Evolutionary conservation across 2,888 invertebrate species (phyloP).

Genomic region (Lacanobia oleracea): DNA sequence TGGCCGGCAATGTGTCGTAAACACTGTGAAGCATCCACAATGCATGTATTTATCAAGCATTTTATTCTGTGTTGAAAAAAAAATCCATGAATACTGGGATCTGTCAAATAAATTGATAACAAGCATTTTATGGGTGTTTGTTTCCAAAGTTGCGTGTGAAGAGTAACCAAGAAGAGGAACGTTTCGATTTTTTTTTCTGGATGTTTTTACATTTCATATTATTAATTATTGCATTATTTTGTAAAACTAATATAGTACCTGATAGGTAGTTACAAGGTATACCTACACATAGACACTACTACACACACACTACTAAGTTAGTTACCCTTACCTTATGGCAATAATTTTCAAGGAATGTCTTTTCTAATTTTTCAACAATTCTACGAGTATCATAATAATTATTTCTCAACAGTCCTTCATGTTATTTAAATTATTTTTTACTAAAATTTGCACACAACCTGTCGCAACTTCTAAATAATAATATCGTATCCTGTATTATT

Average conservation of each 20-base stretch:
- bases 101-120: slow-evolving; percentile 12
- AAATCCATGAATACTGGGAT: slow-evolving; percentile 29
- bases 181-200: not conserved
- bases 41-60: slow-evolving; percentile 20
- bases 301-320: too few relatives aligned
- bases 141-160: slow-evolving; percentile 2
- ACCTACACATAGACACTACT: too few relatives aligned
- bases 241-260: too few relatives aligned
- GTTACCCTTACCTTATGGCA: not conserved
- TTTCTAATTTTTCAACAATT: slow-evolving; percentile 5
- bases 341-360: slow-evolving; percentile 13
- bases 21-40: slow-evolving; percentile 38
- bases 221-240: not conserved
- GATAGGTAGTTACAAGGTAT: too few relatives aligned
- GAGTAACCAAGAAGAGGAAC: not conserved
- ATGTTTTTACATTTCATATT: not conserved
- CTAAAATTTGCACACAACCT: slow-evolving; percentile 29
- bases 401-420: slow-evolving; percentile 47
- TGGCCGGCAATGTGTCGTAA: not conserved
- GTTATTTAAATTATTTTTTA: slow-evolving; percentile 17
- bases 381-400: not conserved
- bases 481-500: slow-evolving; percentile 62
- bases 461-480: slow-evolving; percentile 35
- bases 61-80: slow-evolving; percentile 31
- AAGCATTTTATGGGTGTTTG: not conserved